Conservation (phyloP, 2,797 vertebrate species). For the Crypturellus tataupa region DNA sequence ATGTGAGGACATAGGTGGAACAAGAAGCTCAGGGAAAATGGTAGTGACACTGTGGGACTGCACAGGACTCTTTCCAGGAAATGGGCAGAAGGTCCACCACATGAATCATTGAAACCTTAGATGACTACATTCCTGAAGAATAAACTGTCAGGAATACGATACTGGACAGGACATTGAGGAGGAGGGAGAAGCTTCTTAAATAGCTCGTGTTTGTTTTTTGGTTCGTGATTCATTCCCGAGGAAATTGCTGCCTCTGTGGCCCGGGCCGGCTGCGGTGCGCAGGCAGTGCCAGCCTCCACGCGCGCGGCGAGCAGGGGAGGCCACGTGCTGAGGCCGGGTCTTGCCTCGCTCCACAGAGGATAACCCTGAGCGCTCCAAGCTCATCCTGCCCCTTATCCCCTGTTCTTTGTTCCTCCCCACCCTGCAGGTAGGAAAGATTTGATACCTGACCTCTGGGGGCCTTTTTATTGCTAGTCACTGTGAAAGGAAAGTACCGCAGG, state of each 20-base stretch:
- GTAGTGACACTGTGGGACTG: not conserved
- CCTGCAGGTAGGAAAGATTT: not conserved
- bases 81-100: constrained; percentile 41
- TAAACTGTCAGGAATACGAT: constrained; percentile 64
- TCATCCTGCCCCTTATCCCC: not conserved
- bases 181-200: constrained; percentile 43
- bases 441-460: constrained; percentile 31
- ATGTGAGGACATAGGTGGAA: not conserved
- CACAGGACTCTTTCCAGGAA: constrained; percentile 57
- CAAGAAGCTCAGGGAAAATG: not conserved
- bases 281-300: not conserved
- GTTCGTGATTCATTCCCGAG: constrained; percentile 44
- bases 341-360: not conserved
- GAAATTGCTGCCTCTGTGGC: constrained; percentile 42
- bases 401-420: not conserved
- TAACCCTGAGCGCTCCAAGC: not conserved
- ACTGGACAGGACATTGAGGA: constrained; percentile 9
- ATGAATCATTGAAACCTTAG: constrained; percentile 71
- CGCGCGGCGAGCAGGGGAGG: not conserved
- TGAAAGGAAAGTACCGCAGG: constrained; percentile 6
- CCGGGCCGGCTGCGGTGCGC: not conserved
- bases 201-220: constrained; percentile 28
- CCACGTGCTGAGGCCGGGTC: not conserved
- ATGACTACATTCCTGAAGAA: constrained; percentile 59
- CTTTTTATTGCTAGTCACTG: constrained; percentile 8